Conservation (phyloP, 2,113 vertebrate species). For the Microtus oregoni region DNA sequence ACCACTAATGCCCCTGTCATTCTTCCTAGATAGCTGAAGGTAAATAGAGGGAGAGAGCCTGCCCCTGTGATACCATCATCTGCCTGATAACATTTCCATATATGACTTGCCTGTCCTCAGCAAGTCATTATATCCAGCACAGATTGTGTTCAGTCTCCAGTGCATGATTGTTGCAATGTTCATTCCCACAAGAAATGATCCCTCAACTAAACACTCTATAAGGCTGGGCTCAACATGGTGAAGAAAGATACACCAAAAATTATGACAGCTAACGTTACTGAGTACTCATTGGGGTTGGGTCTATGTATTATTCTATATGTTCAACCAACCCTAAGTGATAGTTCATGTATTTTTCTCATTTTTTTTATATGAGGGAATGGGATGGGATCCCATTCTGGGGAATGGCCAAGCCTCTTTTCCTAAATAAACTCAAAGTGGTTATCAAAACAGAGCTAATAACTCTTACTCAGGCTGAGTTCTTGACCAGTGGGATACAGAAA, state of each 20-base stretch:
- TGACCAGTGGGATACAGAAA: neutral
- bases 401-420: neutral
- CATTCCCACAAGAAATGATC: neutral
- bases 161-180: neutral
- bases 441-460: neutral
- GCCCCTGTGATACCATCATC: neutral
- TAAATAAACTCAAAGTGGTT: neutral
- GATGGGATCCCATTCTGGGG: neutral
- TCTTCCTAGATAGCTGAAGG: neutral
- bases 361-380: neutral
- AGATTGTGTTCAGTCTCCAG: neutral
- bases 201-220: conserved; percentile 8
- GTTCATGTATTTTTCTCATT: neutral
- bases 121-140: neutral
- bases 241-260: conserved; percentile 5
- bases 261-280: neutral
- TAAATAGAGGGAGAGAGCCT: neutral
- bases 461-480: neutral
- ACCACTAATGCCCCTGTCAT: neutral
- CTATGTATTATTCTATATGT: neutral
- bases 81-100: neutral
- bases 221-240: neutral
- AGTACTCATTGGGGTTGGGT: neutral
- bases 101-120: neutral
- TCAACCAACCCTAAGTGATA: neutral